Base-by-base conservation (phyloP, 2,888 invertebrate genomes). In the Leucophora obtusa region DNA sequence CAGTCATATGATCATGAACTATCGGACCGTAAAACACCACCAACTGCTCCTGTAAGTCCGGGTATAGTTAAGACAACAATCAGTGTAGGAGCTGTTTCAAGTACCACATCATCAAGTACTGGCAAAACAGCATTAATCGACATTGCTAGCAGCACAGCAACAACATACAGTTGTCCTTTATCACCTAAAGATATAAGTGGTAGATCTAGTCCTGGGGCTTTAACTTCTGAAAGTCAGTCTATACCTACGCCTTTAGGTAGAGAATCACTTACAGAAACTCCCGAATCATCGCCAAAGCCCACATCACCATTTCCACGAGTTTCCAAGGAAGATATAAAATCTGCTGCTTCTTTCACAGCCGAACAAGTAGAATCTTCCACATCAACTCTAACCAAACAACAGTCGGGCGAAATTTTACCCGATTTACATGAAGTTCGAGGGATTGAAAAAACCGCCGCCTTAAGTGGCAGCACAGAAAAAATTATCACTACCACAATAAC, bases 31-130 rank as follows among this genome's bases (percentile, higher is more conserved):
- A 90, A 93, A 76, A 94, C 94, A 33, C 94, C 94, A 77, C 94
- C 94, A 51, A 94, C 94, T 24, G 94, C 93, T 9, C 94, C 94
- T 24, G 93, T 93, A 0, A 94, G 94, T 87, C 94, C 94, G 47
- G 88, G 83, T 90, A 84, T 93, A 88, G 83, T 92, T 91, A 85
- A 91, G 90, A 84, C 91, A 86, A 77, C 91, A 89, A 38, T 88
- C 86, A 65, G 60, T 17, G 66, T 58, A 5, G 38, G 21, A n/a
- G 21, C 62, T 7, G 10, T 91, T 90, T 90, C 89, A 87, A 91
- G 78, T 2, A 89, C 90, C 0, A 90, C 91, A 82, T 90, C 91
- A 65, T 6, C 43, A 28, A 28, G 28, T 14, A 14, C 43, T 3
- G 43, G 43, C 43, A 91, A 86, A 87, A 76, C 83, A 6, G 62